phyloP scores from a whole-genome alignment of 1,140 invertebrate species.

The Apolygus lucorum region DNA sequence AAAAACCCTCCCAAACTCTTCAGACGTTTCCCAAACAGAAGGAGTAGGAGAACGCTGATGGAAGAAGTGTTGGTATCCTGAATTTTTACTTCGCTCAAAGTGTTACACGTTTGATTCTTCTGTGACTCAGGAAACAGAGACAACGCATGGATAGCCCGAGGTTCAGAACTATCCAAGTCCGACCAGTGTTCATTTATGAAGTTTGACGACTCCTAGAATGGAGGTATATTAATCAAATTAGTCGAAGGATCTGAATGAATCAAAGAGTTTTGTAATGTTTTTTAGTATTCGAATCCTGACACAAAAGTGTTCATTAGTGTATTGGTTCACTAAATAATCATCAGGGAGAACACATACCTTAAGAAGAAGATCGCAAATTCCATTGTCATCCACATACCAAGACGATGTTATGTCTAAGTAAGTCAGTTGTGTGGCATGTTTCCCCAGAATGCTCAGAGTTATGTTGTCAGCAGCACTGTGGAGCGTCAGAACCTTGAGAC shows the following conservation, averaged over 20 bases:
- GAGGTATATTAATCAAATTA: too few relatives aligned
- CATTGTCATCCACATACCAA: conserved; percentile 36
- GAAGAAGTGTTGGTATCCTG: conserved; percentile 37
- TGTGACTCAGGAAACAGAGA: conserved; percentile 16
- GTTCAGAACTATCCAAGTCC: conserved; percentile 24
- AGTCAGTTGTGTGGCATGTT: conserved; percentile 30
- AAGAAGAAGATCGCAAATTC: conserved; percentile 33
- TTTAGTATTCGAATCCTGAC: too few relatives aligned
- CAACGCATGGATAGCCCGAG: conserved; percentile 22
- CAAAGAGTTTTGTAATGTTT: too few relatives aligned
- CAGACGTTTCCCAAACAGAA: conserved; percentile 34
- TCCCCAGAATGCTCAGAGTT: conserved; percentile 33
- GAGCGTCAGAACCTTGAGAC: conserved; percentile 30
- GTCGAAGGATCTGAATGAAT: too few relatives aligned
- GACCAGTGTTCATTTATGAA: conserved; percentile 20
- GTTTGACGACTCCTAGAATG: conserved; percentile 22
- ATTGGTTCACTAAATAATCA: too few relatives aligned
- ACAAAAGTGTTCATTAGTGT: too few relatives aligned
- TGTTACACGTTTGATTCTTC: conserved; percentile 32
- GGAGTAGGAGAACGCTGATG: conserved; percentile 33
- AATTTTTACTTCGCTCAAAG: conserved; percentile 34
- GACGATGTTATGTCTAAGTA: conserved; percentile 34
- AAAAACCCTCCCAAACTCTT: conserved; percentile 36
- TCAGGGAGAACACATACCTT: conserved; percentile 28
- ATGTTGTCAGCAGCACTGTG: conserved; percentile 34